Conservation (phyloP, 2,113 vertebrate species). For the Zapus hudsonius region DNA sequence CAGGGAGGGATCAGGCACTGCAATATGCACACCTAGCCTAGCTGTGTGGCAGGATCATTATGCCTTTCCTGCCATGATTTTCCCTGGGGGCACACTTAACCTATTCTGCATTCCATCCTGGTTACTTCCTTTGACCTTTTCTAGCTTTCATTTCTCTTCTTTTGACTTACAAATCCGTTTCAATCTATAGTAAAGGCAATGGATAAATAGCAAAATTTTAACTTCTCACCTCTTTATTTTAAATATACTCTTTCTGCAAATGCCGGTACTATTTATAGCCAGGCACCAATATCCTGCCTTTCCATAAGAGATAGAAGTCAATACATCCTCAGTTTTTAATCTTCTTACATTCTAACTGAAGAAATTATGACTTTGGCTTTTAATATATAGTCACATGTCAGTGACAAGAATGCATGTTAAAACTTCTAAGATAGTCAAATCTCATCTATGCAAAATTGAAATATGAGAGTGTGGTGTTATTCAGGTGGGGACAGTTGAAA, state of each 20-base stretch:
- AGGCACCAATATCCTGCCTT: constrained; percentile 47
- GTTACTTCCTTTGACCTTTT: constrained; percentile 76
- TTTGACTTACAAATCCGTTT: constrained; percentile 78
- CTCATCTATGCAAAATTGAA: background rate
- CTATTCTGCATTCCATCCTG: constrained; percentile 65
- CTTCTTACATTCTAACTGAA: constrained; percentile 4
- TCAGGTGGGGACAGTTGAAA: background rate
- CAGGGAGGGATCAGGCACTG: background rate
- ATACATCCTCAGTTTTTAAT: constrained; percentile 43
- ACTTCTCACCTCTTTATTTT: constrained; percentile 70
- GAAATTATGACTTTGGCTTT: constrained; percentile 17
- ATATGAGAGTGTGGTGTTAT: background rate
- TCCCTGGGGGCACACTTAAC: constrained; percentile 32
- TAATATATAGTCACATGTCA: background rate
- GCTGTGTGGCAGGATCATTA: constrained; percentile 24
- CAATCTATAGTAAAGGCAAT: constrained; percentile 76
- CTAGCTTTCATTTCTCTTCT: constrained; percentile 71
- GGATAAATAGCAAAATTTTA: constrained; percentile 75
- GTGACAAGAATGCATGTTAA: background rate
- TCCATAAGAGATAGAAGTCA: constrained; percentile 23
- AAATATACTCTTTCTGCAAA: constrained; percentile 70
- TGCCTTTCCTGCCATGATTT: constrained; percentile 38
- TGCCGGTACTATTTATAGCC: constrained; percentile 64
- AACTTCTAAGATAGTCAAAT: constrained; percentile 15
- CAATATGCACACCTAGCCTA: constrained; percentile 22